These are phyloP conservation scores for Pangasius krempfi DNA, from an alignment of 2,797 vertebrate genomes.

Conservation along the genomic window DNA sequence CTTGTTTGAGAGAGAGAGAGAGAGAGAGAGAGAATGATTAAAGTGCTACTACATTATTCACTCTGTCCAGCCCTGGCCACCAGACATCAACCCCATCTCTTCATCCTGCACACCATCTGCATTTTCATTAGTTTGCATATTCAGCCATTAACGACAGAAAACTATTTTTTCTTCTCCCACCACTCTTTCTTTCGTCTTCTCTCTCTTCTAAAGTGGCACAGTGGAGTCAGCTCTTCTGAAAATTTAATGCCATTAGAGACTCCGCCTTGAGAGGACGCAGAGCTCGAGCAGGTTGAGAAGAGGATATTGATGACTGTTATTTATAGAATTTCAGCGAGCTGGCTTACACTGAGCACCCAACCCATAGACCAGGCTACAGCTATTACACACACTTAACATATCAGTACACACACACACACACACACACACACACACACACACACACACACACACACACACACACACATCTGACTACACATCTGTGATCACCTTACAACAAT, in stretches of 20 bases:
- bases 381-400: conserved; percentile 17
- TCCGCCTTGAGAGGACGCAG: conserved; percentile 66
- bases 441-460: conserved; percentile 5
- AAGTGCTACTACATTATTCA: conserved; percentile 69
- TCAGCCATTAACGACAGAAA: conserved; percentile 42
- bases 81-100: conserved; percentile 36
- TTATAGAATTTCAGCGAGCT: conserved; percentile 51
- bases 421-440: conserved; percentile 15
- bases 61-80: conserved; percentile 40
- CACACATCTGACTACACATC: not conserved
- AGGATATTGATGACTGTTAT: conserved; percentile 58
- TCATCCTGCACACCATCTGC: conserved; percentile 35
- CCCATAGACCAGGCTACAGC: conserved; percentile 16
- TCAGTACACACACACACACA: not conserved
- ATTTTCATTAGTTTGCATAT: conserved; percentile 54
- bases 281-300: conserved; percentile 48
- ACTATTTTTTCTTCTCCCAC: conserved; percentile 13
- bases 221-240: conserved; percentile 66
- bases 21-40: conserved; percentile 53
- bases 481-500: conserved; percentile 8
- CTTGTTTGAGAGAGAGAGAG: not conserved
- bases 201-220: conserved; percentile 34
- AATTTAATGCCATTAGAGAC: conserved; percentile 73
- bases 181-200: conserved; percentile 11
- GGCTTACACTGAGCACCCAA: conserved; percentile 25